Base-by-base conservation (phyloP, 2,888 invertebrate genomes). In the Acanthosoma haemorrhoidale region DNA sequence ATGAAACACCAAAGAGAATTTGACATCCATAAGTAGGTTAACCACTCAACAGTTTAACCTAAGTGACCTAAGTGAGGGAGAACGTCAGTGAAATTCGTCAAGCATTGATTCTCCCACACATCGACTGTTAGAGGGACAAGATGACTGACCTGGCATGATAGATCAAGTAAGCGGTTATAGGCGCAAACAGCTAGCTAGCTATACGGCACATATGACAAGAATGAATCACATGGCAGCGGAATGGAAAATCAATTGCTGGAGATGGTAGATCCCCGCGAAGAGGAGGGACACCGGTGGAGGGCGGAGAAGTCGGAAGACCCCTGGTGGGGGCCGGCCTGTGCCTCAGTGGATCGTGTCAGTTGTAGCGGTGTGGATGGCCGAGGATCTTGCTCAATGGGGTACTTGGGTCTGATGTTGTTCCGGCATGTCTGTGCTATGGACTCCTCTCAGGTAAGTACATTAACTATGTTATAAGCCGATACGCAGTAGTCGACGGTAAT, bases 391-490 rank as follows among this genome's bases (percentile, higher is more conserved):
- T 36, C 39, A 18, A 29, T 34, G 25, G 63, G 39, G 6, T 6
- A 15, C 0, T 18, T 16, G 16, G 32, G 36, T 32, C 36, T 60
- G 60, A 36, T 36, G 51, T 51, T n/a, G 51, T 25, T 32, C 59
- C 34, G 59, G 16, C 11, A 71, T 71, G 71, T 71, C 71, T 13
- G 71, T 71, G n/a, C 71, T 71, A 71, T 71, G 71, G 71, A 71
- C 71, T 29, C 71, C 71, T 68, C 60, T 71, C 29, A 71, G 71
- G 71, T 71, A 60, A 58, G 21, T 25, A 11, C 6, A 4, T 1
- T 9, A 8, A 13, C 9, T 41, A 41, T 21, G 25, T 21, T 4
- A 13, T 21, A 11, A n/a, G n/a, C n/a, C n/a, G n/a, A n/a, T n/a
- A n/a, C n/a, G n/a, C n/a, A n/a, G n/a, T n/a, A n/a, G n/a, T n/a